Conservation (phyloP, 2,797 vertebrate species). For the Podarcis lilfordi region DNA sequence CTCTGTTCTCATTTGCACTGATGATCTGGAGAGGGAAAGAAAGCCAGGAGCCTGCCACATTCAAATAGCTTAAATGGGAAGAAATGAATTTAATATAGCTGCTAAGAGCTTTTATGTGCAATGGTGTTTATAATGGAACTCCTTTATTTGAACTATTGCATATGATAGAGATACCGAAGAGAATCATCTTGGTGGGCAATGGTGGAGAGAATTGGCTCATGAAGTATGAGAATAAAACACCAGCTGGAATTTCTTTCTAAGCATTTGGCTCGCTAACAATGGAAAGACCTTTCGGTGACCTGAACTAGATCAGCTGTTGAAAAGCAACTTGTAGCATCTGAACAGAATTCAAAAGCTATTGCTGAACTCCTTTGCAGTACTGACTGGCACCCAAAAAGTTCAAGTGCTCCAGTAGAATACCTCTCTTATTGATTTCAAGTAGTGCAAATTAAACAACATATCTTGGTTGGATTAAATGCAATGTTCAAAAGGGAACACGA, state of each 20-base stretch:
- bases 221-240: constrained; percentile 30
- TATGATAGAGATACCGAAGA: background rate
- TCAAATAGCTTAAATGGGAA: background rate
- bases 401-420: rapidly evolving
- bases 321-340: constrained; percentile 46
- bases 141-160: background rate
- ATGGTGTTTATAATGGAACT: background rate
- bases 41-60: background rate
- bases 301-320: constrained; percentile 42
- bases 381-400: background rate
- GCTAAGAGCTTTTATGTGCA: background rate
- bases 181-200: background rate
- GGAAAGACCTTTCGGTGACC: constrained; percentile 40
- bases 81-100: background rate
- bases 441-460: constrained; percentile 2
- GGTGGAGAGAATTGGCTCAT: background rate
- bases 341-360: background rate
- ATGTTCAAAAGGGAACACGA: constrained; percentile 45
- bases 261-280: constrained; percentile 46
- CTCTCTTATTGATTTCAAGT: background rate
- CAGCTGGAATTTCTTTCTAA: constrained; percentile 37
- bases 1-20: too few species aligned
- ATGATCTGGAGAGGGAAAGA: background rate
- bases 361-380: background rate
- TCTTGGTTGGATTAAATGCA: background rate